These are phyloP conservation scores for Macropus fuliginosus DNA, from an alignment of 2,797 vertebrate species.

Conservation along the genomic window DNA sequence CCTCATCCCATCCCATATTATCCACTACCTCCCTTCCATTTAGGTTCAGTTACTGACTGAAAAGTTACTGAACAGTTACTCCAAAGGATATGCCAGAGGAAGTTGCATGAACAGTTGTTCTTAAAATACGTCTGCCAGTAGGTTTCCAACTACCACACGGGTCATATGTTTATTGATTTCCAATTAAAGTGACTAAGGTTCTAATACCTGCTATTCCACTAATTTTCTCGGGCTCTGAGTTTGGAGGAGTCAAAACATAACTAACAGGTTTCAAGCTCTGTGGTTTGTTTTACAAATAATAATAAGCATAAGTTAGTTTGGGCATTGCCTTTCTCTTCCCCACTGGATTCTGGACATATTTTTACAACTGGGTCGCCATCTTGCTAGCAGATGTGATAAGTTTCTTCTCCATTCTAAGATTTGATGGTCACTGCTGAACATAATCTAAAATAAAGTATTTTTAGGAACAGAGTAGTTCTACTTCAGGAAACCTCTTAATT, in stretches of 20 bases:
- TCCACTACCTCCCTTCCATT: conserved; percentile 20
- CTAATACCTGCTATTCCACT: conserved; percentile 54
- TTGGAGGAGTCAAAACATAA: conserved; percentile 73
- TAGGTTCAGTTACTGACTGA: neutral
- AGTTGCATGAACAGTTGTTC: conserved; percentile 34
- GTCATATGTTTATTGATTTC: conserved; percentile 46
- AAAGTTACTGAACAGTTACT: neutral
- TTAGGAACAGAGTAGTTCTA: neutral
- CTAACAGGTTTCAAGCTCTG: conserved; percentile 70
- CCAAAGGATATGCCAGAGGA: neutral
- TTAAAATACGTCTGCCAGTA: conserved; percentile 41
- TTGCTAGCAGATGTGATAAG: conserved; percentile 72
- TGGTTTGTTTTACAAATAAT: conserved; percentile 62
- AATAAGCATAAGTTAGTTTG: conserved; percentile 53
- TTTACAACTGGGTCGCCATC: conserved; percentile 67
- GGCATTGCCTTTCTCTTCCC: conserved; percentile 50
- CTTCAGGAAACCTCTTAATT: conserved; percentile 43
- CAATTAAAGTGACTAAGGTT: conserved; percentile 34
- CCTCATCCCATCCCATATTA: conserved; percentile 10
- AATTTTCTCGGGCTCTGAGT: conserved; percentile 59
- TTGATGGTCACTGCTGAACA: conserved; percentile 53
- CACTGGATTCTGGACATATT: conserved; percentile 61
- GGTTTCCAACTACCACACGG: conserved; percentile 9
- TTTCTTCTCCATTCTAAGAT: conserved; percentile 54
- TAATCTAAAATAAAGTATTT: conserved; percentile 12